Evolutionary conservation across 2,888 invertebrate species (phyloP), one percentile per base, ranked within the genome.

Genomic region (Saturnia pavonia): DNA sequence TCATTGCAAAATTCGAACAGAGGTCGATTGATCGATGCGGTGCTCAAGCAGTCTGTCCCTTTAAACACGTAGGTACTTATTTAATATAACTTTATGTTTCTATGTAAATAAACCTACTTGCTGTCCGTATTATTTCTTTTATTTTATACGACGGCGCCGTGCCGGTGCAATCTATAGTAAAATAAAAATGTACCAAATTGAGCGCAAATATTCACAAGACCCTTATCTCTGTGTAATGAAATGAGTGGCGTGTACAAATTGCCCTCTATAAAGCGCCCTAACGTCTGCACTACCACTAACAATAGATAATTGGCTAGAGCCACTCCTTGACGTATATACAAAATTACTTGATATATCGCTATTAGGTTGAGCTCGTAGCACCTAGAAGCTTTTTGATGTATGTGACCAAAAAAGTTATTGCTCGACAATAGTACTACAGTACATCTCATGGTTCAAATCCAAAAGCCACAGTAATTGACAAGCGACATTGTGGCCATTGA

Each of bases 221-320:
- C 88, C 89, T 89, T 89, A 89, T 89, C 89, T 88, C 82, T 84
- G 89, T 82, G 87, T 88, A 90, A 90, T 90, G 89, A 88, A 88
- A 90, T 89, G 89, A 88, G 84, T 88, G 88, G 87, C 89, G 83
- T 85, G 82, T 85, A 89, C 84, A 88, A 88, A 90, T 89, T 84
- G 85, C 78, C 77, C 78, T 75, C 74, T 76, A 75, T 71, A 65
- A 72, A 70, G 72, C 73, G 78, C 81, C 79, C 82, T 78, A 78
- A 76, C 80, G 79, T 81, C 78, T 81, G 81, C 84, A 82, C 82
- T 81, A 82, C 80, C 79, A 81, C 83, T 85, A 84, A 85, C 85
- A 83, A 83, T 83, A 82, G 81, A 80, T 82, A 86, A 86, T 86
- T 84, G 85, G 79, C 80, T 78, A 78, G 76, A 81, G 81, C 74